Percentiles rank a stretch among this genome's conserved stretches.
Conservation (phyloP, 2,888 invertebrate genomes). For the Unio delphinus region DNA sequence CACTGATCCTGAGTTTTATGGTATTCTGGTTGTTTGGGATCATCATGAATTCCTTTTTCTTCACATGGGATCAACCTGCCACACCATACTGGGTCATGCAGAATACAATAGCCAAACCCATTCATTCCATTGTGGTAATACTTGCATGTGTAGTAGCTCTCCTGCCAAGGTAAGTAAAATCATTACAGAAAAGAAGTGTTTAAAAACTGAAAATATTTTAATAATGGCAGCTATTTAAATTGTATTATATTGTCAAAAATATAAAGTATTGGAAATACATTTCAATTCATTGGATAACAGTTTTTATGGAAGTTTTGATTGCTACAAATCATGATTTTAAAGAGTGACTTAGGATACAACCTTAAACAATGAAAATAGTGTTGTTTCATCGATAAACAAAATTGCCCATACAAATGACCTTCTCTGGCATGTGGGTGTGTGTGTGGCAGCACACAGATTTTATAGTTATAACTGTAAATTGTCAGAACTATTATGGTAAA, state of each 20-base stretch:
- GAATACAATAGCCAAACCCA: slow-evolving; percentile 80
- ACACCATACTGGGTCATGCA: slow-evolving; percentile 92
- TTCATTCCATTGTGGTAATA: slow-evolving; percentile 87
- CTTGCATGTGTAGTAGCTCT: slow-evolving; percentile 83
- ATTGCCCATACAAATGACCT: too few species aligned
- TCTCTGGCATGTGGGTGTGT: too few species aligned
- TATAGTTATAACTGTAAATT: too few species aligned
- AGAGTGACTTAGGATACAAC: too few species aligned
- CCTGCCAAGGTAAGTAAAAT: slow-evolving; percentile 54
- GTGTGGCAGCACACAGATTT: too few species aligned
- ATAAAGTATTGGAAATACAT: background rate
- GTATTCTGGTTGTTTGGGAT: slow-evolving; percentile 87
- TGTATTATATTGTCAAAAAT: too few species aligned
- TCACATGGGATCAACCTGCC: slow-evolving; percentile 86
- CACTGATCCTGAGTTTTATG: slow-evolving; percentile 79
- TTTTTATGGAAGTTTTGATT: background rate
- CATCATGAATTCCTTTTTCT: slow-evolving; percentile 86
- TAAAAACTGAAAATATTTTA: background rate
- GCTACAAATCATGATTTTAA: too few species aligned
- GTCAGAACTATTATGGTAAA: too few species aligned
- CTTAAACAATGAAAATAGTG: too few species aligned
- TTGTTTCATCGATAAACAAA: too few species aligned
- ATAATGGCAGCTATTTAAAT: background rate
- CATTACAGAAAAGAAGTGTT: background rate
- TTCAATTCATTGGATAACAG: background rate